Evolutionary conservation across 2,888 invertebrate species (phyloP).

Genomic region (Ectemnius continuus): DNA sequence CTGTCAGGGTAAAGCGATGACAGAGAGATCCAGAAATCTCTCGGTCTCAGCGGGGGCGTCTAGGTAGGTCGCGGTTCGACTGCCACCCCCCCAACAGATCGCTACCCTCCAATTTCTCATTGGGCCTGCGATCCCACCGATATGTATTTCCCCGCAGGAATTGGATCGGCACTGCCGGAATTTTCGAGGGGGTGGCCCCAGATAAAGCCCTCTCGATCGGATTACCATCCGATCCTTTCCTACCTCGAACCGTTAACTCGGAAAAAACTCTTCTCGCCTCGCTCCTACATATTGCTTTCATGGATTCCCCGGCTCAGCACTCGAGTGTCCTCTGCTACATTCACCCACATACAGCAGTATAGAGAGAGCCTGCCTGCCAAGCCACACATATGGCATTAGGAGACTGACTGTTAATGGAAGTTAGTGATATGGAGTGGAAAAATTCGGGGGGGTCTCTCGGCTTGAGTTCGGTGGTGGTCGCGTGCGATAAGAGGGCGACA

Average conservation of each 20-base stretch:
- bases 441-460: not conserved
- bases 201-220: slow-evolving; percentile 9
- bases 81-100: not conserved
- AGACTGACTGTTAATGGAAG: slow-evolving; percentile 32
- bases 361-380: no score
- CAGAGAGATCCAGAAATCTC: not conserved
- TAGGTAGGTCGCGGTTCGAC: slow-evolving; percentile 9
- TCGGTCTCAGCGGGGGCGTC: slow-evolving; percentile 19
- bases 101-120: not conserved
- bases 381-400: not conserved
- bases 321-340: not conserved
- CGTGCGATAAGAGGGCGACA: slow-evolving; percentile 16
- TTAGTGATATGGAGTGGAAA: slow-evolving; percentile 35
- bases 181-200: not conserved
- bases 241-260: not conserved
- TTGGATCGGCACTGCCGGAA: not conserved
- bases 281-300: no score
- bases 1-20: slow-evolving; percentile 27
- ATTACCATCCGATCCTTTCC: slow-evolving; percentile 3
- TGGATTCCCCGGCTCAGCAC: no score
- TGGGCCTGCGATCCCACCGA: not conserved
- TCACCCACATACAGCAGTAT: no score
- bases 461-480: not conserved
- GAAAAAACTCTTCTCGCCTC: no score
- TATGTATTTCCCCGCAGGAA: not conserved